phyloP scores from a whole-genome alignment of 2,113 vertebrate species.

The Halichoeres trimaculatus region DNA sequence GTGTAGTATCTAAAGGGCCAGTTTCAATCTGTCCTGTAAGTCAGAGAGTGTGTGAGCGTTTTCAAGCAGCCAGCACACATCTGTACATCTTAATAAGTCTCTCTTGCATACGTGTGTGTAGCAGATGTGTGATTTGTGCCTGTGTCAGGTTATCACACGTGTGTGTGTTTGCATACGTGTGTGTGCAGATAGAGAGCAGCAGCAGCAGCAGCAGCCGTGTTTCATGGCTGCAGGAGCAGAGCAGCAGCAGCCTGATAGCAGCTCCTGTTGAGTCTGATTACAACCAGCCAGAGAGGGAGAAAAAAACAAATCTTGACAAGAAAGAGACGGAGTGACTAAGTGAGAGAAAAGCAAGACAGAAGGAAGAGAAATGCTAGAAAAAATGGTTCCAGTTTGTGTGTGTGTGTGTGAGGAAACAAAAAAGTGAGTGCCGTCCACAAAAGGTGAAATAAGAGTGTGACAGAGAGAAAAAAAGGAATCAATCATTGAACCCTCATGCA shows the following conservation, averaged over 20 bases:
- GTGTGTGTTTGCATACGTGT: slow-evolving; percentile 16
- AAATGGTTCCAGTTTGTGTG: slow-evolving; percentile 14
- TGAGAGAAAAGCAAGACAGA: slow-evolving; percentile 38
- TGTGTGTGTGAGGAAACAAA: slow-evolving; percentile 28
- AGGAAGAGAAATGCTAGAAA: slow-evolving; percentile 24
- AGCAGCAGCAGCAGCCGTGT: slow-evolving; percentile 8
- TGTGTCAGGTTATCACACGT: not conserved
- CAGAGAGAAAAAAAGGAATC: slow-evolving; percentile 23
- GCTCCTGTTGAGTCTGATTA: slow-evolving; percentile 66
- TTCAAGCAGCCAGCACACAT: not conserved
- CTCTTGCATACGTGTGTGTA: not conserved
- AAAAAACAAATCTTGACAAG: slow-evolving; percentile 6
- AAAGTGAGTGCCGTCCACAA: slow-evolving; percentile 13
- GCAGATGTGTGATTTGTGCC: not conserved
- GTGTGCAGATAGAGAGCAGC: slow-evolving; percentile 38
- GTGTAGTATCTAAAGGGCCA: too few species aligned
- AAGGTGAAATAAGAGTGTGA: slow-evolving; percentile 18
- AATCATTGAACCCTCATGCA: slow-evolving; percentile 42
- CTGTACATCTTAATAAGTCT: slow-evolving; percentile 5
- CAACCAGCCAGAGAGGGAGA: slow-evolving; percentile 39
- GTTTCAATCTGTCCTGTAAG: too few species aligned
- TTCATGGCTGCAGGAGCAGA: slow-evolving; percentile 47
- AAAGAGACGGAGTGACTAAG: slow-evolving; percentile 11
- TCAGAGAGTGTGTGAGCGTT: not conserved
- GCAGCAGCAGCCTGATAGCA: slow-evolving; percentile 58